Evolutionary conservation across 1,140 invertebrate species (phyloP).

Genomic region (Ceratitis capitata): DNA sequence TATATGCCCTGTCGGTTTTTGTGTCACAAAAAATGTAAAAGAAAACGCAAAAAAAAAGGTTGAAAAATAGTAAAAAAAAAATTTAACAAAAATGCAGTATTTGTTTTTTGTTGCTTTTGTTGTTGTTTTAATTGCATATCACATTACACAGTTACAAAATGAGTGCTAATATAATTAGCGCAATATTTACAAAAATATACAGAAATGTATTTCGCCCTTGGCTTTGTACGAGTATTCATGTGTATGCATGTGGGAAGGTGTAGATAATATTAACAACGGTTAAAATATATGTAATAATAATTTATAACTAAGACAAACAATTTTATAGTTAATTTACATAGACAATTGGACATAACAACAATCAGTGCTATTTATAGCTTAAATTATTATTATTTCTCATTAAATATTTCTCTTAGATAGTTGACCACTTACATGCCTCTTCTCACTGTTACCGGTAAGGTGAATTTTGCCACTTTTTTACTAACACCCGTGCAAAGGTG

Average conservation of each 20-base stretch:
- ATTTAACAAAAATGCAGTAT: no score
- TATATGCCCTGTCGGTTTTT: slow-evolving; percentile 28
- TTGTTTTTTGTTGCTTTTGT: not conserved
- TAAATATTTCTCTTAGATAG: no score
- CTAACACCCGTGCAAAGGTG: no score
- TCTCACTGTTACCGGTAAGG: no score
- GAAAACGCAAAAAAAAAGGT: no score
- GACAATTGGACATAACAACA: not conserved
- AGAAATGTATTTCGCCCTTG: not conserved
- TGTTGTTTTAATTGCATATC: slow-evolving; percentile 16
- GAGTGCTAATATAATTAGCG: slow-evolving; percentile 14
- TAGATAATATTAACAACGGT: not conserved
- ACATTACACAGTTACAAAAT: slow-evolving; percentile 33
- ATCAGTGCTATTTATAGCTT: slow-evolving; percentile 2
- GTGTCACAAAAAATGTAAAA: slow-evolving; percentile 19
- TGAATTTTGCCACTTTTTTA: no score
- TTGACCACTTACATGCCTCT: no score
- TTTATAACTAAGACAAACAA: not conserved
- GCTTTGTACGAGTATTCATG: not conserved
- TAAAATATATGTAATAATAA: not conserved
- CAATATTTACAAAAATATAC: not conserved
- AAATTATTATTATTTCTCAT: no score
- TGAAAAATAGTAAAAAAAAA: no score
- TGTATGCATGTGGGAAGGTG: slow-evolving; percentile 1
- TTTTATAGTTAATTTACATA: not conserved